Conservation (phyloP, 2,113 vertebrate species). For the Gavialis gangeticus region DNA sequence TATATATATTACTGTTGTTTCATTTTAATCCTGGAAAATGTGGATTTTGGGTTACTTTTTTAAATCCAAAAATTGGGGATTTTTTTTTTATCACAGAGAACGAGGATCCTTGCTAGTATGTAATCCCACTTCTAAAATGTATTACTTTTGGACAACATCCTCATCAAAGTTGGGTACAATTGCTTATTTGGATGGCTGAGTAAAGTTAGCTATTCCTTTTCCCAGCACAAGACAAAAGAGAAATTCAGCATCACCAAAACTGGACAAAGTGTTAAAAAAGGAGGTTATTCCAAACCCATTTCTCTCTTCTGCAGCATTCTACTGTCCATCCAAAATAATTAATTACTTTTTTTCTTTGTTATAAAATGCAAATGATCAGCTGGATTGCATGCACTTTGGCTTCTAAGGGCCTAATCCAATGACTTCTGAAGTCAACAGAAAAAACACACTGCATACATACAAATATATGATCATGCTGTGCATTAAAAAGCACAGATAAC, state of each 20-base stretch:
- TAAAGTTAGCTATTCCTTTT: background rate
- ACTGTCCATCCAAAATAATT: background rate
- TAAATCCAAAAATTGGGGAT: too few relatives aligned
- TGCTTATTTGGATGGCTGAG: background rate
- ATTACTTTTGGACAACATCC: slow-evolving; percentile 4
- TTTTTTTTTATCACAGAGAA: too few relatives aligned
- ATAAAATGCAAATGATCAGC: background rate
- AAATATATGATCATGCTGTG: background rate
- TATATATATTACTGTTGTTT: too few relatives aligned
- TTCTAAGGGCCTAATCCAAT: background rate
- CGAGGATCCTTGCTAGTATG: background rate
- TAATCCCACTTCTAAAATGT: background rate
- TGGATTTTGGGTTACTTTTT: too few relatives aligned
- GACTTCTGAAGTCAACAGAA: background rate
- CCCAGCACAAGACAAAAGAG: background rate
- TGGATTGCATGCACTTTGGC: background rate
- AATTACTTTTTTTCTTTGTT: background rate
- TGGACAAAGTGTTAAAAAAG: background rate
- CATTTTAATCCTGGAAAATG: too few relatives aligned
- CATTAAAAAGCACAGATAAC: background rate
- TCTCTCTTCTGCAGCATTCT: background rate
- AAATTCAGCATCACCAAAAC: background rate
- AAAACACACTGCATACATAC: background rate
- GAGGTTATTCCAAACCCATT: background rate
- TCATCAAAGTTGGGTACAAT: slow-evolving; percentile 3